These are phyloP conservation scores for Nothura maculosa DNA, from an alignment of 2,797 vertebrate species.

Conservation along the genomic window DNA sequence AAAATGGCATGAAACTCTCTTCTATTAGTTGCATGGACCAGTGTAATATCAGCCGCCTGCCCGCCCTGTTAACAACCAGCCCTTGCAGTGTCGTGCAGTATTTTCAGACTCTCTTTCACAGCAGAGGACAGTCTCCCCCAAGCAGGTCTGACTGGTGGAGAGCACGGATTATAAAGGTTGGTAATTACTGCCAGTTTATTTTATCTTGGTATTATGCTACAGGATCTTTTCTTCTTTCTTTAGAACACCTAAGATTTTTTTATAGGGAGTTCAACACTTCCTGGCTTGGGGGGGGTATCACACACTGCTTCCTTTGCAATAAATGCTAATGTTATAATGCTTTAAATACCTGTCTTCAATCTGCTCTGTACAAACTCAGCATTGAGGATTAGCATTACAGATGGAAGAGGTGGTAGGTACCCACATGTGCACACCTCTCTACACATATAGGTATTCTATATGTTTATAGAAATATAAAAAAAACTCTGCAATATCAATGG, in stretches of 20 bases:
- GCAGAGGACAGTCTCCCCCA: not conserved
- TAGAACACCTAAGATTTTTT: not conserved
- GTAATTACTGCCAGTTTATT: not conserved
- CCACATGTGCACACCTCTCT: accelerated
- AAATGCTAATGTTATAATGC: not conserved
- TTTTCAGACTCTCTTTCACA: not conserved
- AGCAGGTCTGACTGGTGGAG: not conserved
- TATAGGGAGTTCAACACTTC: not conserved
- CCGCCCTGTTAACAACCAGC: not conserved
- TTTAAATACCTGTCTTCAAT: not conserved
- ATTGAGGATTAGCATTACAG: not conserved
- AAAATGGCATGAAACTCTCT: not conserved
- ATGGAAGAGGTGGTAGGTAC: not conserved
- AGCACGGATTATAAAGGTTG: not conserved
- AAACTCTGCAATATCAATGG: not conserved
- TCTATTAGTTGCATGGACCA: not conserved
- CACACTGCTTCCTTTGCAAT: not conserved
- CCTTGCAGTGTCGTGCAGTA: accelerated
- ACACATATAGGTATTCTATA: not conserved
- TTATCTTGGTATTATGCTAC: not conserved
- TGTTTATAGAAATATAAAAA: not conserved
- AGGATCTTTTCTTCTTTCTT: not conserved
- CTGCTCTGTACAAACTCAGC: not conserved
- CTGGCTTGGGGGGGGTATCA: not conserved
- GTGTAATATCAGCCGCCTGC: not conserved